Conservation (phyloP, 2,113 vertebrate genomes). For the Chaenocephalus aceratus region DNA sequence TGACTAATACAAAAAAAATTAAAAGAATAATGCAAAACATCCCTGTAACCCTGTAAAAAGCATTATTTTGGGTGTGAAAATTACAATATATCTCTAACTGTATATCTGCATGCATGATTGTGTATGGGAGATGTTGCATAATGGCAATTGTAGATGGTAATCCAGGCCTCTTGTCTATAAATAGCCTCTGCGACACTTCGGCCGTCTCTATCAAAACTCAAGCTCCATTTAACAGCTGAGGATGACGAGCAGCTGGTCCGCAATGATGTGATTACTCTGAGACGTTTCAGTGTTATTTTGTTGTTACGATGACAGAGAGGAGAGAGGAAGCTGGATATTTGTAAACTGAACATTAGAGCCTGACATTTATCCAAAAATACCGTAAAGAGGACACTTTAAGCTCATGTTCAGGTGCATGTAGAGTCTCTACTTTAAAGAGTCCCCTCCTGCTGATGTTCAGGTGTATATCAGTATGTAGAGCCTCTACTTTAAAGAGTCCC, state of each 20-base stretch:
- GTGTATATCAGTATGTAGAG: too few relatives aligned
- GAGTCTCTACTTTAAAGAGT: too few relatives aligned
- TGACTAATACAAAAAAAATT: too few relatives aligned
- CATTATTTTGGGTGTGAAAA: too few relatives aligned
- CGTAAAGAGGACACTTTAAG: too few relatives aligned
- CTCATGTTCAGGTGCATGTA: too few relatives aligned
- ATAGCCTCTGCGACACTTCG: constrained; percentile 17
- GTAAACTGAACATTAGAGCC: not conserved
- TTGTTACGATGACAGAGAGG: not conserved
- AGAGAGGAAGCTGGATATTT: not conserved
- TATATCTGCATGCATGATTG: not conserved
- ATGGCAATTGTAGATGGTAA: not conserved
- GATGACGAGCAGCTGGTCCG: constrained; percentile 20
- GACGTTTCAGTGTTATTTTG: not conserved
- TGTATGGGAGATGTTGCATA: not conserved
- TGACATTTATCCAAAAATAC: too few relatives aligned
- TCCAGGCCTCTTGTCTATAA: constrained; percentile 5
- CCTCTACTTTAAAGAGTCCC: too few relatives aligned
- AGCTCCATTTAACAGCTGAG: constrained; percentile 28
- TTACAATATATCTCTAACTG: not conserved
- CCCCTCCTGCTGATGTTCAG: too few relatives aligned
- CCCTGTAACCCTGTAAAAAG: not conserved
- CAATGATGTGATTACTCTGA: constrained; percentile 22
- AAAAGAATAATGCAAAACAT: too few relatives aligned
- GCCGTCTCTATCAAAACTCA: constrained; percentile 26